Evolutionary conservation across 2,888 invertebrate species (phyloP), one percentile per base, ranked within the genome.

Genomic region (Lampropteryx suffumata): DNA sequence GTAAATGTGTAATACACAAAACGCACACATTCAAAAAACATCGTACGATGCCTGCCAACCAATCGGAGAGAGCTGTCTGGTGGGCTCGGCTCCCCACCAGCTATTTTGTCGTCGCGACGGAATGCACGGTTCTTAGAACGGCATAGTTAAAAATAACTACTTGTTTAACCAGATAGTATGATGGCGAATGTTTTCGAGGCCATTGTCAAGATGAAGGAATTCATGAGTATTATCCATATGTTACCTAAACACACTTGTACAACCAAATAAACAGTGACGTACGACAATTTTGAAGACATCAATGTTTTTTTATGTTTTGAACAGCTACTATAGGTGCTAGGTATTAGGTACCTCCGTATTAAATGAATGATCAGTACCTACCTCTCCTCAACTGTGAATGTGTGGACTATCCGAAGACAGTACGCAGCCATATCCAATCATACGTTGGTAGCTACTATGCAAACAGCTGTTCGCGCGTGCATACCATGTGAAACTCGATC

Each of bases 71-170:
- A 48, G 64, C 68, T 59, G 69, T 76, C 76, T 74, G 73, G 90
- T 89, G 90, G 90, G 90, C 90, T 89, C 84, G 90, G 65, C 90
- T 76, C 84, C 87, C 89, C 87, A 82, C 86, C 74, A 80, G 61
- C 66, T 41, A 11, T 44, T n/a, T 28, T 17, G 27, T n/a, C 34
- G 36, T 27, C 36, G 54, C 76, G 64, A 71, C 62, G 87, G 89
- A 84, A 88, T 88, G 88, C 76, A 76, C 75, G 71, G 68, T 78
- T 82, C 79, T 80, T 70, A 81, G 82, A 87, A 81, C 78, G 79
- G 81, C 82, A 79, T 79, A 79, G 85, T 78, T 88, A 87, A 85
- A 88, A 89, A 87, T 89, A 88, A 87, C 87, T 75, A 81, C 87
- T 79, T 82, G 85, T 82, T 80, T 73, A 75, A 76, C 80, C 71